Evolutionary conservation across 2,797 vertebrate species (phyloP).

Genomic region (Enteromius afrohamiltoni): DNA sequence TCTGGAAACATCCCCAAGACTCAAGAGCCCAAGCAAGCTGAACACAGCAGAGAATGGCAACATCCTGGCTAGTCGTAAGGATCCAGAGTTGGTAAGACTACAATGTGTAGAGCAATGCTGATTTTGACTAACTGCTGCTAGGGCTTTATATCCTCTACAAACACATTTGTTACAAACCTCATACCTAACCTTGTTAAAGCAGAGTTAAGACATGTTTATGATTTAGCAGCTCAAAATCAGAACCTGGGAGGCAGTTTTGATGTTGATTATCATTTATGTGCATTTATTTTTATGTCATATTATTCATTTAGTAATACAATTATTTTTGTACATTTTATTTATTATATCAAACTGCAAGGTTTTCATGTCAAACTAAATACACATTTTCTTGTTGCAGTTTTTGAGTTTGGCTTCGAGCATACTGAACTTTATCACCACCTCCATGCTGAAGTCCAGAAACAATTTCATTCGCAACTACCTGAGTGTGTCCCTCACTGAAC

Average conservation of each 20-base stretch:
- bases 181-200: slow-evolving; percentile 2
- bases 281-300: too few species aligned
- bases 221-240: too few species aligned
- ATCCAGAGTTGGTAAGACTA: slow-evolving; percentile 91
- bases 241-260: too few species aligned
- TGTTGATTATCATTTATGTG: too few species aligned
- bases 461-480: slow-evolving; percentile 98
- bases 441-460: slow-evolving; percentile 97
- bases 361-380: not conserved
- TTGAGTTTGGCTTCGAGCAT: slow-evolving; percentile 95
- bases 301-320: not conserved
- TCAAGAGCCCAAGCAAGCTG: slow-evolving; percentile 97
- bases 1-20: slow-evolving; percentile 89
- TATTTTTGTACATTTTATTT: not conserved
- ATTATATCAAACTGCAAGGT: not conserved
- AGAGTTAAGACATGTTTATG: too few species aligned
- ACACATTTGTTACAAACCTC: not conserved
- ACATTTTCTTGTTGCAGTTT: slow-evolving; percentile 79
- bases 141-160: not conserved
- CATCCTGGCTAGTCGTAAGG: slow-evolving; percentile 96
- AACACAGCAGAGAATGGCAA: slow-evolving; percentile 92
- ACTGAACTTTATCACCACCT: slow-evolving; percentile 95
- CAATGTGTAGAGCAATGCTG: not conserved
- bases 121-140: not conserved
- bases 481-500: slow-evolving; percentile 94